Conservation (phyloP, 2,113 vertebrate species). For the Romanogobio albipinnatus region DNA sequence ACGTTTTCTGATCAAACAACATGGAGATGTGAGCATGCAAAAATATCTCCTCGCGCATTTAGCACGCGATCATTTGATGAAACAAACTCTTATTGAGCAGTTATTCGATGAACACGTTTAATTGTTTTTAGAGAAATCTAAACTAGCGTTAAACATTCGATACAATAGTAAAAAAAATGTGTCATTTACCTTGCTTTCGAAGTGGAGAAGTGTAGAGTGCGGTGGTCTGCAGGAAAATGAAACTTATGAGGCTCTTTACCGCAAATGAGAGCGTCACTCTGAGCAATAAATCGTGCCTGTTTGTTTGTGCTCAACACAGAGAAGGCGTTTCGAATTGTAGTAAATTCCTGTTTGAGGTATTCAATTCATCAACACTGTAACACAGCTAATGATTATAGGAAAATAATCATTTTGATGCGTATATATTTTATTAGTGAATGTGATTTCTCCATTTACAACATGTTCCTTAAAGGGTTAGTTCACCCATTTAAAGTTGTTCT, state of each 20-base stretch:
- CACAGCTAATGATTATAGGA: not conserved
- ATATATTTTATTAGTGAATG: no score
- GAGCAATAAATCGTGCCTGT: no score
- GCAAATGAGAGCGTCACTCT: not conserved
- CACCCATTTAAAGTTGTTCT: no score
- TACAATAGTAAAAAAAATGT: not conserved
- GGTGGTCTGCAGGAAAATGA: not conserved
- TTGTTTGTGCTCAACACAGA: not conserved
- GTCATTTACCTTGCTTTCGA: not conserved
- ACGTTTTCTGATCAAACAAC: not conserved
- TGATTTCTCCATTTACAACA: no score
- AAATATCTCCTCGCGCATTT: no score
- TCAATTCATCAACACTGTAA: not conserved
- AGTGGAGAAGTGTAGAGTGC: not conserved
- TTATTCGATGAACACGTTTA: not conserved
- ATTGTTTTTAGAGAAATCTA: not conserved
- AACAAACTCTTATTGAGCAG: not conserved
- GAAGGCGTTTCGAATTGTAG: not conserved
- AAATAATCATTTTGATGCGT: not conserved
- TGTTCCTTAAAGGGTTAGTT: no score
- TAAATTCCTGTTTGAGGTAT: not conserved
- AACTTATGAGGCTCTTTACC: not conserved
- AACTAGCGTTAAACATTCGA: not conserved
- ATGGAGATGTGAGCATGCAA: not conserved
- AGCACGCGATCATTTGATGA: not conserved